Base-by-base conservation (phyloP, 2,888 invertebrate species). In the Byasa hedistus region DNA sequence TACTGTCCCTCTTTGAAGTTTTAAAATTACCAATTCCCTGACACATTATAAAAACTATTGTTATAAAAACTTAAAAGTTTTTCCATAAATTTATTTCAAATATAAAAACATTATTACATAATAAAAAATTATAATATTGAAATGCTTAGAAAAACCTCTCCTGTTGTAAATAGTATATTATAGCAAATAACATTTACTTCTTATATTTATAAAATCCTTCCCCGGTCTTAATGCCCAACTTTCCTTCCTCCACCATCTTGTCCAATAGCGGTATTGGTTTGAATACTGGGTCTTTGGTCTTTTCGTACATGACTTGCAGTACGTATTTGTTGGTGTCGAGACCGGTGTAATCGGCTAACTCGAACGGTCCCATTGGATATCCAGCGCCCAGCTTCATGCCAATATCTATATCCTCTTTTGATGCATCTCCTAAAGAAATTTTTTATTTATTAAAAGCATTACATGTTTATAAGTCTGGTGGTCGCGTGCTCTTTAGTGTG, bases 371-470 rank as follows among this genome's bases (percentile, higher is more conserved):
- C 97, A 98, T 97, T 0, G 97, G 97, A 85, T 96, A 94, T 0
- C 96, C 95, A 4, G 96, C 96, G n/a, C 98, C 98, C 21, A 98
- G 86, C 84, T 98, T 98, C 97, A 98, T 97, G 1, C 96, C 97
- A 12, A 93, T 95, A 78, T 98, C 98, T 67, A 98, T 96, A 82
- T 98, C 97, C 75, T 93, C 90, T 12, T 95, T 93, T 17, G 94
- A 88, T 0, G 95, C 95, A 80, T 95, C 95, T 32, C 95, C 95
- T 94, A 79, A 0, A 69, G 71, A 64, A 57, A 61, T 62, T 22
- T 15, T 22, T 24, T 24, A 57, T 15, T 10, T 17, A 19, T 39
- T 12, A 39, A 39, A 10, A 17, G 39, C 39, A 39, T 39, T 12
- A 39, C 3, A 39, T 10, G 17, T 39, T 7, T 39, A 39, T 4